phyloP scores from a whole-genome alignment of 2,797 vertebrate genomes.

The Pseudochromis fuscus region DNA sequence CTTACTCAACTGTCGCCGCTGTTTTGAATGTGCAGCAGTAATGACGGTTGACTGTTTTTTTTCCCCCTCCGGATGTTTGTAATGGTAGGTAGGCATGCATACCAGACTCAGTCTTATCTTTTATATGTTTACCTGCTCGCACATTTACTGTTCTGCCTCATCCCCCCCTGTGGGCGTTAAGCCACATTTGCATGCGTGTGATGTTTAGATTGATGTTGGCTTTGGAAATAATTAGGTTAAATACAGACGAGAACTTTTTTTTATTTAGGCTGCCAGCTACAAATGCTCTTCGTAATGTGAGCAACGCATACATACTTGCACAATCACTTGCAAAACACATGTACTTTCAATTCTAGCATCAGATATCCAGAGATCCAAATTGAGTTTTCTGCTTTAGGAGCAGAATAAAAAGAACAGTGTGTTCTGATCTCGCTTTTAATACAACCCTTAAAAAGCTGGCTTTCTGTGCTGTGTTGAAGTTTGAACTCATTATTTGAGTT shows the following conservation, averaged over 20 bases:
- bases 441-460: not conserved
- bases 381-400: not conserved
- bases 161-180: not conserved
- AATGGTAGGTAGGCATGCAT: slow-evolving; percentile 3
- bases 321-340: not conserved
- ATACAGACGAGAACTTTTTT: not conserved
- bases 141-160: slow-evolving; percentile 14
- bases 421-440: slow-evolving; percentile 21
- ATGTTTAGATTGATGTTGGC: not conserved
- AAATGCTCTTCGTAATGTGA: not conserved
- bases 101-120: slow-evolving; percentile 27
- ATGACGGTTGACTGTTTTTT: slow-evolving; percentile 24
- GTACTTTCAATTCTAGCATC: slow-evolving; percentile 14
- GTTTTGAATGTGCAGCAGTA: slow-evolving; percentile 32
- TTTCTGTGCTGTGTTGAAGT: not conserved
- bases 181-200: slow-evolving; percentile 6
- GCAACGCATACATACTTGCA: not conserved
- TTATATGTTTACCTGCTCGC: slow-evolving; percentile 36
- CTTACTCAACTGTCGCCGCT: slow-evolving; percentile 18
- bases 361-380: slow-evolving; percentile 21
- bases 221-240: slow-evolving; percentile 10
- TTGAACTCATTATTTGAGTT: slow-evolving; percentile 3
- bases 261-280: not conserved
- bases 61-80: slow-evolving; percentile 37
- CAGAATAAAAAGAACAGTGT: slow-evolving; percentile 7